Base-by-base conservation (phyloP, 2,113 vertebrate genomes). In the Copsychus sechellarum region DNA sequence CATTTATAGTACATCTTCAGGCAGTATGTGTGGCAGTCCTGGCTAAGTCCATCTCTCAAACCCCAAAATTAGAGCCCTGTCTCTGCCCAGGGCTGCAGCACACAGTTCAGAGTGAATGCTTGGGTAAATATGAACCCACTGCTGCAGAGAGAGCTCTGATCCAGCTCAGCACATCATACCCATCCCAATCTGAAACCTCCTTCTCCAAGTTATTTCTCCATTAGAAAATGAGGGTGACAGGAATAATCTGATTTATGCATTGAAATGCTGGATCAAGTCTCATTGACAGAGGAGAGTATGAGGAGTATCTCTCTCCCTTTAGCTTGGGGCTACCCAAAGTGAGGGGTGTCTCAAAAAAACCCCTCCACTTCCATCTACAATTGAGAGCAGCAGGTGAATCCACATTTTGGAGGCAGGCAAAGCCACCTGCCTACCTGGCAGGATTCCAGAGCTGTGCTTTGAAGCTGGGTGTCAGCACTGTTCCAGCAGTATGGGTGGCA, bases 201-300 rank as follows among this genome's bases (percentile, higher is more conserved):
- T 40, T 14, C 77, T 24, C 48, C 5, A 45, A 26, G 36, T 47
- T 22, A 40, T n/a, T 80, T 80, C 43, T 38, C 74, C 50, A 33
- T 78, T 57, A 50, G 36, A 73, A 77, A 90, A 47, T 4, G 15
- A 18, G 31, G 22, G 31, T 31, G 42, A 66, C 42, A 50, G 20
- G 45, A 53, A 23, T 25, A 65, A 81, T 24, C 26, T 45, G 45
- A 23, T 81, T 62, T 38, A 60, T 54, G 26, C 53, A 62, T 1
- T 29, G 40, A 61, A 92, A 50, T 77, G 34, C 40, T 36, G 61
- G 34, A 25, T 65, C 36, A 29, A 67, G 36, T 56, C 53, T 23
- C 61, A 51, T 2, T 0, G 1, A 66, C 8, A 74, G n/a, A 88
- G 1, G 1, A 73, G n/a, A 70, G 6, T 60, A 29, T 0, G 0